Evolutionary conservation across 2,113 vertebrate genomes (phyloP), one percentile per base, ranked within the genome.

Genomic region (Pluvianellus socialis): DNA sequence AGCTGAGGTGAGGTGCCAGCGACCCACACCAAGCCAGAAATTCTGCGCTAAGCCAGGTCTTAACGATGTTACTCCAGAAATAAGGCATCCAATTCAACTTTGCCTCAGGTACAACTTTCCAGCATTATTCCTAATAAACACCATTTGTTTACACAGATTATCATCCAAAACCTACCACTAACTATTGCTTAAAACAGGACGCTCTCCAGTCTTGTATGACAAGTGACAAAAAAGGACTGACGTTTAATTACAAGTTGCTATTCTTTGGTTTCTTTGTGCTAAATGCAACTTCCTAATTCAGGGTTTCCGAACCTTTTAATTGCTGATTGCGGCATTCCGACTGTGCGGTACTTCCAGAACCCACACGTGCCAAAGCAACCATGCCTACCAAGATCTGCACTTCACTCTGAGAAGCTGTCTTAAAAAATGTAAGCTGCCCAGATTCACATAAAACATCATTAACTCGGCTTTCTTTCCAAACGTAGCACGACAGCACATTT

Each of bases 1-100:
- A 4, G 9, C 15, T 13, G 30, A 26, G 12, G 0, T 0, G 6
- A 52, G 50, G 59, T 20, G 20, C 59, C 53, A 26, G 2, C 12
- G 45, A 20, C 24, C 24, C 63, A 33, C 19, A 21, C 20, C 38
- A 5, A 3, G 30, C 50, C 62, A 21, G 10, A 20, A 44, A 6
- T 33, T n/a, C 61, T 71, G 26, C 2, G 38, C 72, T 15, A 4
- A 59, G 33, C 40, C 16, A 26, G 3, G 11, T 26, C 53, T n/a
- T 32, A 9, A 1, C 12, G 22, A 61, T 40, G 28, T 42, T 30
- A 9, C 49, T 76, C 62, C 44, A 45, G 12, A 47, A 49, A 77
- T 74, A 47, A 56, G 42, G 38, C 74, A 72, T 18, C 83, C 56
- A 20, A 3, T 18, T 33, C 49, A 50, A 1, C 63, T 10, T 14